These are phyloP conservation scores for Drosophila eugracilis DNA, from an alignment of 1,140 invertebrate species.

Conservation along the genomic window DNA sequence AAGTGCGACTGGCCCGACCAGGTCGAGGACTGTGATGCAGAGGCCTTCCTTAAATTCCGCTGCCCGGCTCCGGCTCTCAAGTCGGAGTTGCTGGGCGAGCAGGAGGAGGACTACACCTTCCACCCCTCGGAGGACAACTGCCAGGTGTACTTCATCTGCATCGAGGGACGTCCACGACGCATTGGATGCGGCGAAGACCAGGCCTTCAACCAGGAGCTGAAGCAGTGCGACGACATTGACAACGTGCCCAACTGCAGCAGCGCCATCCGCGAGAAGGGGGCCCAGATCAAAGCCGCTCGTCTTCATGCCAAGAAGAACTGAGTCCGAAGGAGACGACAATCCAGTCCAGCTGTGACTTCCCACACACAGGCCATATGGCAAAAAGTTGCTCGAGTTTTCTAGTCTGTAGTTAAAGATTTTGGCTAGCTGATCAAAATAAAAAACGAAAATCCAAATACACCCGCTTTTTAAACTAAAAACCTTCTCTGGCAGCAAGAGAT, in stretches of 20 bases:
- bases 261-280: slow-evolving; percentile 64
- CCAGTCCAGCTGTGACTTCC: slow-evolving; percentile 7
- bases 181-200: slow-evolving; percentile 91
- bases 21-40: slow-evolving; percentile 91
- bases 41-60: slow-evolving; percentile 89
- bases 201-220: slow-evolving; percentile 92
- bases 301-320: slow-evolving; percentile 49
- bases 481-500: accelerated
- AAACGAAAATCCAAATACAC: slow-evolving; percentile 4
- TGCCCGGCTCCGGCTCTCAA: slow-evolving; percentile 87
- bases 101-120: slow-evolving; percentile 86
- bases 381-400: slow-evolving; percentile 75
- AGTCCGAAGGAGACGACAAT: neutral
- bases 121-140: slow-evolving; percentile 88
- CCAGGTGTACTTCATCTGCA: slow-evolving; percentile 92
- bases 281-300: slow-evolving; percentile 77
- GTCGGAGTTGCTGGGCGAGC: slow-evolving; percentile 75
- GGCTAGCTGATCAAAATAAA: slow-evolving; percentile 60
- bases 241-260: slow-evolving; percentile 91
- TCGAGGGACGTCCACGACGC: slow-evolving; percentile 89
- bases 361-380: slow-evolving; percentile 29
- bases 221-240: slow-evolving; percentile 90
- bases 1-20: slow-evolving; percentile 95
- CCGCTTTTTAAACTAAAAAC: neutral
- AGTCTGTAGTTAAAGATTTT: slow-evolving; percentile 75